Percentiles rank a stretch among this genome's conserved stretches.
Evolutionary conservation across 2,113 vertebrate genomes (phyloP).

Genomic region (Eudyptes chrysolophus): DNA sequence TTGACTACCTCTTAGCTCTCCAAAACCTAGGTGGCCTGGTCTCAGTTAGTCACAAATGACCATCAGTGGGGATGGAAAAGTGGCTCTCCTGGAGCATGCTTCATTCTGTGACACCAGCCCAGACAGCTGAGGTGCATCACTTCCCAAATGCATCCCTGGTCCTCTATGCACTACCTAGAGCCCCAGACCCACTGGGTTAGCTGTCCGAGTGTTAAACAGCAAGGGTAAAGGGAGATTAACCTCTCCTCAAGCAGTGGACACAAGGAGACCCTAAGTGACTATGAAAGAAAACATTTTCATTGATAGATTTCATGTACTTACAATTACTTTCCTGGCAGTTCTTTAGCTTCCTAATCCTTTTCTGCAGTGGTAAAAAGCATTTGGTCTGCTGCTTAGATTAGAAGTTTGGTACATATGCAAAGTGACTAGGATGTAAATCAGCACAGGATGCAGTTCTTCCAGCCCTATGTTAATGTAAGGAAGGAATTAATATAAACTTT

Average conservation of each 20-base stretch:
- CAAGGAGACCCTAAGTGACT: neutral
- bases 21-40: neutral
- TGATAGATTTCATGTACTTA: neutral
- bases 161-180: neutral
- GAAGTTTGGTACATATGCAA: neutral
- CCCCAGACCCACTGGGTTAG: neutral
- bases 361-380: neutral
- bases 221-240: neutral
- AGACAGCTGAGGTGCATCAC: neutral
- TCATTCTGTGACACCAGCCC: neutral
- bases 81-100: neutral
- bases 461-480: neutral
- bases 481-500: neutral
- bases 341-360: neutral
- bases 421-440: neutral
- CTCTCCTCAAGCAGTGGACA: neutral
- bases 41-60: neutral
- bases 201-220: neutral
- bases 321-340: neutral
- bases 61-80: neutral
- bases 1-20: neutral
- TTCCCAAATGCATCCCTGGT: neutral
- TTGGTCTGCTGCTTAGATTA: neutral
- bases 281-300: neutral
- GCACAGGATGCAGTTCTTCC: neutral